A percentile compares a stretch with the other conserved stretches of the same genome.
Evolutionary conservation across 1,140 invertebrate genomes (phyloP).

Genomic region (Thaumatotibia leucotreta): DNA sequence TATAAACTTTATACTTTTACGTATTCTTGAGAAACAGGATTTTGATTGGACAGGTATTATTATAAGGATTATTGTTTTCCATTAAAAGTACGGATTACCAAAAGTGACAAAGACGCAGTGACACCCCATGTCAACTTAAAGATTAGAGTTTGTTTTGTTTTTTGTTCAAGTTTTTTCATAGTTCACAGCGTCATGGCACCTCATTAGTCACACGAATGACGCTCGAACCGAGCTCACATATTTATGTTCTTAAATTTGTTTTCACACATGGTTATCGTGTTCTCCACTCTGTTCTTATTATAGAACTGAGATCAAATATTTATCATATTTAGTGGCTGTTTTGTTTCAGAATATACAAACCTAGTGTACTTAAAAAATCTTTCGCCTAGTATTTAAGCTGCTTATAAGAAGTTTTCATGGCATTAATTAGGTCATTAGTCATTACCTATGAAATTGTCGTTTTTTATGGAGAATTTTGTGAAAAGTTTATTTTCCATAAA

Average conservation of each 20-base stretch:
- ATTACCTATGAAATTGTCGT: no score
- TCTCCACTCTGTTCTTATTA: neutral
- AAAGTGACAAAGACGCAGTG: neutral
- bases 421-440: no score
- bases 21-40: no score
- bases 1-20: no score
- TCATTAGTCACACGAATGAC: neutral
- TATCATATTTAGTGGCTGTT: neutral
- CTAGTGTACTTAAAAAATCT: neutral
- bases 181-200: neutral
- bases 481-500: no score
- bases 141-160: neutral
- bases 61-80: neutral
- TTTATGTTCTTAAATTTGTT: conserved; percentile 10
- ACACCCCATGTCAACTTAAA: neutral
- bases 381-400: neutral
- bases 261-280: neutral
- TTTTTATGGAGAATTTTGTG: no score
- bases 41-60: no score
- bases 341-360: neutral
- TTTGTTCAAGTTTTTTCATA: neutral
- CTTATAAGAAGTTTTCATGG: no score
- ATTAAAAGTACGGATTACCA: neutral
- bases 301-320: neutral
- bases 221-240: neutral